Percentiles rank a stretch among this genome's conserved stretches.
Conservation (phyloP, 1,140 invertebrate genomes). For the Ostrea denselamellosa region DNA sequence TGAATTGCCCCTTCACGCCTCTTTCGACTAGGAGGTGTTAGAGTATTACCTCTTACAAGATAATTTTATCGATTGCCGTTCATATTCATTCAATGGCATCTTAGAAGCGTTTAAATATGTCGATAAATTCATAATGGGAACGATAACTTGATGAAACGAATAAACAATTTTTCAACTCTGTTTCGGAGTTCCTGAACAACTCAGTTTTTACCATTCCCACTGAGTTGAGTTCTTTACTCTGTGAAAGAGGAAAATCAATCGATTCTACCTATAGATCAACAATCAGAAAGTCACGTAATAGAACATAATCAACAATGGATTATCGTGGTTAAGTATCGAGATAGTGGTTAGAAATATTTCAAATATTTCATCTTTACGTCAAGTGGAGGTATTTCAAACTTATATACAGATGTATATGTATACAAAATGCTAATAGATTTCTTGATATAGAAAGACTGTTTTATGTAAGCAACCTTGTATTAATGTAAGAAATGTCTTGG, state of each 20-base stretch:
- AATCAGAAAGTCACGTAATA: not conserved
- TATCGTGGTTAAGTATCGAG: not conserved
- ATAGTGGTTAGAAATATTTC: constrained; percentile 26
- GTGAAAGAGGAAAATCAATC: not conserved
- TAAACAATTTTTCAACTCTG: constrained; percentile 7
- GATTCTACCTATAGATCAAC: not conserved
- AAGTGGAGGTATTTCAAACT: not conserved
- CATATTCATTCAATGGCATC: constrained; percentile 30
- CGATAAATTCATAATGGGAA: constrained; percentile 33
- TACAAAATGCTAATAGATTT: too few species aligned
- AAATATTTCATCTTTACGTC: constrained; percentile 17
- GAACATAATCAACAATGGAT: constrained; percentile 33
- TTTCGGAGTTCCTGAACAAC: not conserved
- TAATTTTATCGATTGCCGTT: constrained; percentile 36
- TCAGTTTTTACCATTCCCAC: constrained; percentile 31
- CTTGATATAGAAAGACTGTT: too few species aligned
- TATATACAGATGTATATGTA: too few species aligned
- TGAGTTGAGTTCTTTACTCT: constrained; percentile 9
- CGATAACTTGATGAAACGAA: constrained; percentile 17
- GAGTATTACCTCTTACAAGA: constrained; percentile 29
- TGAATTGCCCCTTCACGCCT: constrained; percentile 18
- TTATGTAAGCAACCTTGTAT: not conserved
- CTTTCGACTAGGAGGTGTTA: constrained; percentile 1
- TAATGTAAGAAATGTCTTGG: not conserved
- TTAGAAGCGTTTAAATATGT: constrained; percentile 34